These are phyloP conservation scores for Acanthisitta chloris DNA, from an alignment of 2,113 vertebrate genomes.

Conservation along the genomic window DNA sequence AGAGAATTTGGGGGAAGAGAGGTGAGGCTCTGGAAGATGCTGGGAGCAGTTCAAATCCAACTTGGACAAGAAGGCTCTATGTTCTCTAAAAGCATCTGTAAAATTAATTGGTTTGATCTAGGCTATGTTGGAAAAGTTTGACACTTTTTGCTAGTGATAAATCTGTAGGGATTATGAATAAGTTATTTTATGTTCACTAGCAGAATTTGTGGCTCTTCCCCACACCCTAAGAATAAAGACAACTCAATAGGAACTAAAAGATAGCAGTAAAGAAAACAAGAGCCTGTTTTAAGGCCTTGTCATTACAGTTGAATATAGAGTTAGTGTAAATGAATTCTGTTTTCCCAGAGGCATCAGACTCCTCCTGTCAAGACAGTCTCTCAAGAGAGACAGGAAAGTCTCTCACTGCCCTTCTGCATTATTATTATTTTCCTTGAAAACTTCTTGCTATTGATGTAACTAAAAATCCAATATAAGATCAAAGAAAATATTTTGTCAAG, in stretches of 20 bases:
- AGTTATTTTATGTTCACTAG: neutral
- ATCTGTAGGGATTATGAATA: neutral
- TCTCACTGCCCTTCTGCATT: constrained; percentile 16
- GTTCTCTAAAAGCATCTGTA: neutral
- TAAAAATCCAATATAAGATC: constrained; percentile 35
- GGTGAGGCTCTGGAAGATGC: neutral
- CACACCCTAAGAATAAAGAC: neutral
- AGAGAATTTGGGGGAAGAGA: neutral
- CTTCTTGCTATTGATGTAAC: neutral
- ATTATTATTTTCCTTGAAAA: constrained; percentile 38
- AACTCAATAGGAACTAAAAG: neutral
- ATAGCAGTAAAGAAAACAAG: neutral
- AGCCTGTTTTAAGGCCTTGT: neutral
- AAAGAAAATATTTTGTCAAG: constrained; percentile 56
- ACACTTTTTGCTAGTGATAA: neutral
- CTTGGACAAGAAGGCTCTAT: neutral
- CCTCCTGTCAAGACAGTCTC: constrained; percentile 37
- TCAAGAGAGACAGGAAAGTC: neutral
- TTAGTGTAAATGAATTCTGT: constrained; percentile 31
- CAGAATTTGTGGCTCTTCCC: neutral
- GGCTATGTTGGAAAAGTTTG: neutral
- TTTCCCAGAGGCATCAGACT: constrained; percentile 48
- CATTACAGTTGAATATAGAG: neutral
- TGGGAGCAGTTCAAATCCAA: neutral
- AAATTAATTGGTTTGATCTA: neutral